Evolutionary conservation across 2,888 invertebrate genomes (phyloP), one percentile per base, ranked within the genome.

Genomic region (Pharmacophagus antenor): DNA sequence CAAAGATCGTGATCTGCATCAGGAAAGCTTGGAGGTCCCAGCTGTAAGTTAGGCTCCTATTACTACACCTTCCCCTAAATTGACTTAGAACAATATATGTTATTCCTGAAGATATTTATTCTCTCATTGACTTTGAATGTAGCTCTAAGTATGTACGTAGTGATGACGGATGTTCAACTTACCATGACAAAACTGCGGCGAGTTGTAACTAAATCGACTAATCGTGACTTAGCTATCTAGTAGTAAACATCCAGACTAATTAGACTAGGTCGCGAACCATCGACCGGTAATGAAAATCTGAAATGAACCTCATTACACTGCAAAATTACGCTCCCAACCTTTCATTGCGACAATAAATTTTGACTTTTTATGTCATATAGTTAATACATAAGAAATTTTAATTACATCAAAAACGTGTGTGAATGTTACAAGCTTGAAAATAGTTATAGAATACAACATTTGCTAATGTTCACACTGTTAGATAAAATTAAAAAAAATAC

Each of bases 181-280:
- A 78, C 77, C 81, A 74, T 80, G 81, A 83, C 82, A 81, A 86
- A 83, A 85, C 79, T 82, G 75, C 81, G 76, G 79, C 77, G 77
- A 77, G 79, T 84, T 86, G 77, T 80, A 84, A 79, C 82, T 85
- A 89, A 89, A 89, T 88, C 83, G 88, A 77, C 71, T 71, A 82
- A 74, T 88, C 89, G 88, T 90, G 89, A 88, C 84, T 74, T 72
- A 73, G 77, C 80, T 80, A 81, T 88, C 88, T 87, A 85, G 88
- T 89, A 82, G 88, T 87, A 88, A 89, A 82, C 82, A 87, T 87
- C 85, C 79, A 78, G 80, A 84, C 80, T 88, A 90, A 90, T 90
- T 89, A 89, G 85, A 88, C 80, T 86, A 84, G 87, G 85, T 86
- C 84, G 84, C 82, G 84, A 87, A 85, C 85, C 85, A 76, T 70